Percentiles rank a stretch among this genome's conserved stretches.
Evolutionary conservation across 1,140 invertebrate species (phyloP).

Genomic region (Rhopalosiphum maidis): DNA sequence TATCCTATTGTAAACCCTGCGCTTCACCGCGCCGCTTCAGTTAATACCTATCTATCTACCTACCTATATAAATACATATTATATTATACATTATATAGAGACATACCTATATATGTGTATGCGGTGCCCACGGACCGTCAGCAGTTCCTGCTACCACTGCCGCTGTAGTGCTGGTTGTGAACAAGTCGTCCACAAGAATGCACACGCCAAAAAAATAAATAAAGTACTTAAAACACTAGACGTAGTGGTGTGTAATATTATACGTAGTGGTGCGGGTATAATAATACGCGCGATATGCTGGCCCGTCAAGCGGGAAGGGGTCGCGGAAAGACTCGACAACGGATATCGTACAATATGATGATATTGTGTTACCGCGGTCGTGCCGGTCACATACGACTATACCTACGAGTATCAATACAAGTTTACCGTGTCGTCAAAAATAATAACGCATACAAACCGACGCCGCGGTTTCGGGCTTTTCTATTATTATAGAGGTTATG

Average conservation of each 20-base stretch:
- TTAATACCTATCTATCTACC: slow-evolving; percentile 10
- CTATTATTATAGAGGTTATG: too few relatives aligned
- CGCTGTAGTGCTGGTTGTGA: slow-evolving; percentile 16
- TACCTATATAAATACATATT: background rate
- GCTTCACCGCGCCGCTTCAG: background rate
- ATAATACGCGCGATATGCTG: background rate
- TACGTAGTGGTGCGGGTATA: background rate
- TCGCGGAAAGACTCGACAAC: background rate
- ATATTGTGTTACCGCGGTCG: slow-evolving; percentile 15
- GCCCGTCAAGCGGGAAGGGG: background rate
- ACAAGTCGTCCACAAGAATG: slow-evolving; percentile 51
- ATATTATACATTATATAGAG: background rate
- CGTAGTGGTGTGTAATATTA: slow-evolving; percentile 6
- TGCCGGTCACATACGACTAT: background rate
- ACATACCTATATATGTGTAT: background rate
- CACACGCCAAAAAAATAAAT: slow-evolving; percentile 38
- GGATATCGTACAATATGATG: slow-evolving; percentile 8
- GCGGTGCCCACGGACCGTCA: background rate
- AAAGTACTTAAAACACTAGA: background rate
- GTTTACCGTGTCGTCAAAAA: background rate
- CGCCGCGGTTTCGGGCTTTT: background rate
- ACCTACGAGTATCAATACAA: too few relatives aligned
- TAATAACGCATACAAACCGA: background rate
- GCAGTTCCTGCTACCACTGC: background rate
- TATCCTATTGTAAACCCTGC: background rate